Conservation (phyloP, 2,113 vertebrate species). For the Falco punctatus region DNA sequence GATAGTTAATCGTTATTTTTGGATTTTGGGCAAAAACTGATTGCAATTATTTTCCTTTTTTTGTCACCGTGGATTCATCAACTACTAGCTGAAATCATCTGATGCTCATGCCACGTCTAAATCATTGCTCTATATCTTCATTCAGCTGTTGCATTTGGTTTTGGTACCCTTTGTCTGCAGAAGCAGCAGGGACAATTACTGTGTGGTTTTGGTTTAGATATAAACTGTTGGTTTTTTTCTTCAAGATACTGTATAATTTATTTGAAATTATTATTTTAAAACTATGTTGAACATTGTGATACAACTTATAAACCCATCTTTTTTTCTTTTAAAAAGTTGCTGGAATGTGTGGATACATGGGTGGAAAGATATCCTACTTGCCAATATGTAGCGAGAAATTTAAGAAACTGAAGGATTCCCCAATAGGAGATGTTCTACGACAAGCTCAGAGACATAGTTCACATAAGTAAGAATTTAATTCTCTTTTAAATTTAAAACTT, state of each 20-base stretch:
- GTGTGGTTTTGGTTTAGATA: background rate
- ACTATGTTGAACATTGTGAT: background rate
- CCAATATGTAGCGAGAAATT: slow-evolving; percentile 90
- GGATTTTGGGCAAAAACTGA: background rate
- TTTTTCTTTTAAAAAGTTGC: slow-evolving; percentile 80
- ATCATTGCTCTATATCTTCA: background rate
- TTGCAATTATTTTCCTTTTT: background rate
- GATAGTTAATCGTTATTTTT: background rate
- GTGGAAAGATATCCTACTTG: slow-evolving; percentile 91
- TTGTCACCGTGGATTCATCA: background rate
- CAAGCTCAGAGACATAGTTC: slow-evolving; percentile 66
- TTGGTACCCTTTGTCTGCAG: background rate
- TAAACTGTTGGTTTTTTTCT: background rate
- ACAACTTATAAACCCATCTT: background rate
- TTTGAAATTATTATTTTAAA: background rate
- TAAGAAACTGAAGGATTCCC: slow-evolving; percentile 87
- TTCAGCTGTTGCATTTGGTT: background rate
- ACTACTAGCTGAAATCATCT: background rate
- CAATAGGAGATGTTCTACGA: slow-evolving; percentile 85
- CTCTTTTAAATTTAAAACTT: background rate
- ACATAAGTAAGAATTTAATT: slow-evolving; percentile 70
- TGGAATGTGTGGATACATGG: slow-evolving; percentile 86
- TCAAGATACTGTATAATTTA: background rate
- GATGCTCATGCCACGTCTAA: background rate
- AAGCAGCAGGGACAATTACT: background rate